Percentiles rank a stretch among this genome's conserved stretches.
These are phyloP conservation scores for Venustoraphidia nigricollis DNA, from an alignment of 2,888 invertebrate species.

Conservation along the genomic window DNA sequence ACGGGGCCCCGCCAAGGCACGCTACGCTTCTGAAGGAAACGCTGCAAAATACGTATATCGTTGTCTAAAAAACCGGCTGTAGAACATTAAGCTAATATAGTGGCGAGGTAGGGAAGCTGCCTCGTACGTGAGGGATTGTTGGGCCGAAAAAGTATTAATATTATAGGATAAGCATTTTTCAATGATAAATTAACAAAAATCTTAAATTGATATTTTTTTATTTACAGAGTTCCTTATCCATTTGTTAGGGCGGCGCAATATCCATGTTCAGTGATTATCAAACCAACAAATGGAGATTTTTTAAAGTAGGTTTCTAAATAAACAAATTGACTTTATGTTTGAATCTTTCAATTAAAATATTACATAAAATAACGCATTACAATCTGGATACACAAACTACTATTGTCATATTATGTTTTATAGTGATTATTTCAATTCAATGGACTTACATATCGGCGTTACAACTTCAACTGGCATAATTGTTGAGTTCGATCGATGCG, in stretches of 20 bases:
- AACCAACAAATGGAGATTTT: conserved; percentile 78
- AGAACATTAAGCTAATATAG: too few species aligned
- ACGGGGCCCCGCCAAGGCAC: too few species aligned
- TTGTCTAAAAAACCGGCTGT: too few species aligned
- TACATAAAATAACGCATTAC: too few species aligned
- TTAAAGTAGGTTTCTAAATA: conserved; percentile 47
- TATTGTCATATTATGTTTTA: conserved; percentile 17
- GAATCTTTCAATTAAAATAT: too few species aligned
- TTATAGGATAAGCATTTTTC: too few species aligned
- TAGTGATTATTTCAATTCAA: conserved; percentile 68
- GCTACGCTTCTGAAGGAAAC: too few species aligned
- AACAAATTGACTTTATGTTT: not conserved
- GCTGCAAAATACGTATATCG: too few species aligned
- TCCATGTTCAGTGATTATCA: conserved; percentile 69
- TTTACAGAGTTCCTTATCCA: conserved; percentile 65
- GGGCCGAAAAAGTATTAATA: too few species aligned
- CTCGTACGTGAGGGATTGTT: too few species aligned
- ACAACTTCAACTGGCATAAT: conserved; percentile 68
- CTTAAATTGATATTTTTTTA: conserved; percentile 17
- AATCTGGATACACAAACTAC: not conserved
- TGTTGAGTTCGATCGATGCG: conserved; percentile 71
- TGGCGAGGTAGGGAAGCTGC: too few species aligned
- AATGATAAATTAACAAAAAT: conserved; percentile 2
- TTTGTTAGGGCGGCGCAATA: conserved; percentile 68
- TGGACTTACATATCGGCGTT: conserved; percentile 81